Evolutionary conservation across 30 jellyfish, hydroid and myxozoan species (phyloP), one percentile per base, ranked within the genome.

Genomic region (Aurelia sp.): DNA sequence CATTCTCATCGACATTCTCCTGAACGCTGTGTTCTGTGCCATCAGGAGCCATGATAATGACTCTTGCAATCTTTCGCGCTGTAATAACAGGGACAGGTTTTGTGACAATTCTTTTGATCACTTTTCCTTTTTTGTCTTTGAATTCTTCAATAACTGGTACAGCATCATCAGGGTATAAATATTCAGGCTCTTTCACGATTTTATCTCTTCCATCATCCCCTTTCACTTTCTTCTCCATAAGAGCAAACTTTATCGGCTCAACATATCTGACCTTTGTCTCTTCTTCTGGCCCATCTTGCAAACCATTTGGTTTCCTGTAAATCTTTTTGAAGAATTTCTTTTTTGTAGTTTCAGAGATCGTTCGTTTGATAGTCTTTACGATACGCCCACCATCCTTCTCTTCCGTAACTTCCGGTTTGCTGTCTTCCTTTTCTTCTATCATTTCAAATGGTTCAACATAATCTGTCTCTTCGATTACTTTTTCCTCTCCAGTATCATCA

Each of bases 1-100:
- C 86, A 33, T 50, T 74, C 63, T 88, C 96, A 62, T 79, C 93
- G 11, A 89, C 97, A 13, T 77, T 64, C 89, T 89, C 97, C n/a
- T 88, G 87, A 27, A 79, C 89, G 59, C 97, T 69, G n/a, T 79
- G 78, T 64, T 88, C 93, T 16, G 67, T 19, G 51, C 97, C 97
- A 62, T 88, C 89, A 3, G 92, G 92, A 4, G 95, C 92, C 40
- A 75, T 22, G 33, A 90, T 52, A 52, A 90, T 70, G 9, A 74
- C 83, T 51, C 96, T 55, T 68, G 90, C 74, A 12, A 90, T 73
- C 68, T 60, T 71, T 51, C 96, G 71, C 2, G 90, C 88, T 27
- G 98, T 93, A 12, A 76, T 68, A 5, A 84, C 98, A 16, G 91
- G 94, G 52, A 80, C 65, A 11, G 90, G 93, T 71, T 87, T 82